phyloP scores from a whole-genome alignment of 2,113 vertebrate genomes.

The Gnathonemus longibarbis region DNA sequence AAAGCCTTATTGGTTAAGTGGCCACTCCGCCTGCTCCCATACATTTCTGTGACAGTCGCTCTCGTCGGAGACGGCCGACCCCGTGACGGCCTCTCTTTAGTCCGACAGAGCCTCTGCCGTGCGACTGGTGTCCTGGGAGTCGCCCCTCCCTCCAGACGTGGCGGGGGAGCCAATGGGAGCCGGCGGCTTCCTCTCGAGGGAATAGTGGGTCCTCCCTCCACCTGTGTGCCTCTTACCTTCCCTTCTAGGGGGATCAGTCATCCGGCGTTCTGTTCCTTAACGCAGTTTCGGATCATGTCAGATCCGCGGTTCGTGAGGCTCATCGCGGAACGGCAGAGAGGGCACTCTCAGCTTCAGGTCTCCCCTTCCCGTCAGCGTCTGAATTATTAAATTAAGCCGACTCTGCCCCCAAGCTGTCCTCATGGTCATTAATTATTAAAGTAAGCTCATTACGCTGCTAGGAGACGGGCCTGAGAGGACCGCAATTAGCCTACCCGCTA shows the following conservation, averaged over 20 bases:
- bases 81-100: background rate
- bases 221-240: background rate
- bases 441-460: slow-evolving; percentile 14
- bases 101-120: background rate
- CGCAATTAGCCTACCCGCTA: background rate
- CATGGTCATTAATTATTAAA: slow-evolving; percentile 23
- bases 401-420: slow-evolving; percentile 12
- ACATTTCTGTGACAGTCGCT: background rate
- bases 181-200: background rate
- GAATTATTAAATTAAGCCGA: slow-evolving; percentile 22
- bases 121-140: background rate
- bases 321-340: too few relatives aligned
- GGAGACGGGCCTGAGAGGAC: background rate
- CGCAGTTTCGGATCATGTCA: background rate
- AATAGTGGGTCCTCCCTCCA: background rate
- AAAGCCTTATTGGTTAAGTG: slow-evolving; percentile 19
- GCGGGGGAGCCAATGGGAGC: background rate
- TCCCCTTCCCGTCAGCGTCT: background rate
- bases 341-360: background rate
- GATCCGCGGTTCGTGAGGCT: background rate
- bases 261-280: background rate
- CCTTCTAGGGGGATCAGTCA: background rate
- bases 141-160: background rate
- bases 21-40: background rate
- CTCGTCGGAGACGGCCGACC: background rate